Evolutionary conservation across 2,888 invertebrate genomes (phyloP).

Genomic region (Muscina levida): DNA sequence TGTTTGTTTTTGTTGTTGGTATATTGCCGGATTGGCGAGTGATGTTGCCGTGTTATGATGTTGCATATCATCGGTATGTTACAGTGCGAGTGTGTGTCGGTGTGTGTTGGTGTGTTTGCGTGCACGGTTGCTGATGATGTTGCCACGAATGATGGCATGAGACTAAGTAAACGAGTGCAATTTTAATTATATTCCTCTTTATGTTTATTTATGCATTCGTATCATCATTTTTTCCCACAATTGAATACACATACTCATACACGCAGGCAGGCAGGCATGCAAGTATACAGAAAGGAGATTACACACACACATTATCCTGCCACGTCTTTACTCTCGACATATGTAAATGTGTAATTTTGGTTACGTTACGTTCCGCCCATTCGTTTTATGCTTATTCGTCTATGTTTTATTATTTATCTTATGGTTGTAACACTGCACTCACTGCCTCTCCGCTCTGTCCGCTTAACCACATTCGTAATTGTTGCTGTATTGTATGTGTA

Average conservation of each 20-base stretch:
- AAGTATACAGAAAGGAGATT: too few relatives aligned
- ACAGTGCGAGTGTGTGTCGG: not conserved
- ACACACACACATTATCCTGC: not conserved
- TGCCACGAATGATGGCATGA: slow-evolving; percentile 38
- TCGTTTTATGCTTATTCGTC: not conserved
- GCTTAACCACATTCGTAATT: not conserved
- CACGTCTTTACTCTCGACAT: not conserved
- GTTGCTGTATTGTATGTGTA: not conserved
- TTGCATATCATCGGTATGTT: not conserved
- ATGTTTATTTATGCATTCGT: slow-evolving; percentile 52
- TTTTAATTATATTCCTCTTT: slow-evolving; percentile 62
- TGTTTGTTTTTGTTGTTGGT: slow-evolving; percentile 37
- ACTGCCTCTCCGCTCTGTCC: not conserved
- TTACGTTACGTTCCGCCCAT: not conserved
- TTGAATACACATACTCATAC: not conserved
- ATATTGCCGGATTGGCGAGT: slow-evolving; percentile 7
- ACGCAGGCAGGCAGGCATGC: too few relatives aligned
- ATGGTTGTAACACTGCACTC: too few relatives aligned
- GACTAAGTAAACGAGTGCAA: slow-evolving; percentile 58
- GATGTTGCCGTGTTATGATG: not conserved
- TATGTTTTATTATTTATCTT: slow-evolving; percentile 19
- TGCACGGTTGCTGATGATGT: slow-evolving; percentile 4
- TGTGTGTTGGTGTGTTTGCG: not conserved
- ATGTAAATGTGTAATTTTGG: not conserved
- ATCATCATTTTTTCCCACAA: slow-evolving; percentile 23